Conservation (phyloP, 2,888 invertebrate species). For the Coronaproctus castanopsis region DNA sequence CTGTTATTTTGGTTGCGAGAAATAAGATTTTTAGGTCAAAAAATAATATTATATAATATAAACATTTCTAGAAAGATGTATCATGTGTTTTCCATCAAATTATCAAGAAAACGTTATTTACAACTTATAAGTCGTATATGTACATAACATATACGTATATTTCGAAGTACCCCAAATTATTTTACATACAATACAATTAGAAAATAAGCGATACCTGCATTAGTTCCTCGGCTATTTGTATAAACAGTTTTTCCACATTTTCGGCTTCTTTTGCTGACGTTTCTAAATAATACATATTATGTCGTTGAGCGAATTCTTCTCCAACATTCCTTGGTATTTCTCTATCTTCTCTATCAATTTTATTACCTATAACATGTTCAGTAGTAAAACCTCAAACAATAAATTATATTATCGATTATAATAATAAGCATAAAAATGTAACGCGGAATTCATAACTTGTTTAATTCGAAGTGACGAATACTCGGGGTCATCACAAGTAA, state of each 20-base stretch:
- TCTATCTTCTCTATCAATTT: slow-evolving; percentile 87
- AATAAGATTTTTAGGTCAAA: no score
- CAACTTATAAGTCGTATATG: no score
- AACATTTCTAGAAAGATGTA: background rate
- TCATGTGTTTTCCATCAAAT: no score
- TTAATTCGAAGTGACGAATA: no score
- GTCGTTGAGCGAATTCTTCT: slow-evolving; percentile 83
- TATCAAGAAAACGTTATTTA: no score
- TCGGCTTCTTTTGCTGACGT: slow-evolving; percentile 96
- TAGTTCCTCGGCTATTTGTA: slow-evolving; percentile 84
- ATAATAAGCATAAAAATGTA: no score
- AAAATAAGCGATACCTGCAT: slow-evolving; percentile 43
- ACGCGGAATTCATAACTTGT: no score
- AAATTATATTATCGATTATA: background rate
- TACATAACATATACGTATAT: no score
- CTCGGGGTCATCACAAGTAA: no score
- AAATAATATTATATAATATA: background rate
- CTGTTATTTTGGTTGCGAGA: no score
- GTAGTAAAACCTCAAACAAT: background rate
- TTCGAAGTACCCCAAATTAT: background rate
- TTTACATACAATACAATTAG: slow-evolving; percentile 3
- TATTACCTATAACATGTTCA: slow-evolving; percentile 48
- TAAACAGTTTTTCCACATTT: slow-evolving; percentile 87
- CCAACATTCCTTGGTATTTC: slow-evolving; percentile 90
- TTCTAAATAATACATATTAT: slow-evolving; percentile 94